Conservation (phyloP, 2,797 vertebrate species). For the Thripadectes ignobilis region DNA sequence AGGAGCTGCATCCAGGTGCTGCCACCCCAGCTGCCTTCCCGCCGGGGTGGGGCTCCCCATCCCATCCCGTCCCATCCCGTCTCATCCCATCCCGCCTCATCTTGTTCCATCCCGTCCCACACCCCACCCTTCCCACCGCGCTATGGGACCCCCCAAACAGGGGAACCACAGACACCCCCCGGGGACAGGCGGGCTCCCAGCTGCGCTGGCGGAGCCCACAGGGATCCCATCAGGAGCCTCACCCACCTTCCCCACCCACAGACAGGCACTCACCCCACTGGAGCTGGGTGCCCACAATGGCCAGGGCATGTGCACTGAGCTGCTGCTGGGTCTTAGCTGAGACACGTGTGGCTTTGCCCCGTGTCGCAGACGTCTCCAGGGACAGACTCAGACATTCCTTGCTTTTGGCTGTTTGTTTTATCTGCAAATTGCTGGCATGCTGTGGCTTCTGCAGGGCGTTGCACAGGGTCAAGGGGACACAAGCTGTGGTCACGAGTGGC, state of each 20-base stretch:
- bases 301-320: neutral
- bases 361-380: neutral
- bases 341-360: neutral
- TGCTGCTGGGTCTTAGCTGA: neutral
- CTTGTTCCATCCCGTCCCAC: neutral
- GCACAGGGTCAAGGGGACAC: neutral
- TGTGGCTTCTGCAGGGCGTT: neutral
- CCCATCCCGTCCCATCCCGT: neutral
- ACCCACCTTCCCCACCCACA: neutral
- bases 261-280: fast-evolving
- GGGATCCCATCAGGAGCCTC: neutral
- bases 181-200: neutral
- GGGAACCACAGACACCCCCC: neutral
- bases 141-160: neutral
- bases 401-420: neutral
- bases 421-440: neutral
- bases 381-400: neutral
- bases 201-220: neutral
- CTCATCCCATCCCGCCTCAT: neutral
- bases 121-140: neutral
- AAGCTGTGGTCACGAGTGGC: fast-evolving
- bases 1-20: neutral
- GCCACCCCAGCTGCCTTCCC: neutral
- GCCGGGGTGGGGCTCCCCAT: neutral
- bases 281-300: neutral